Conservation (phyloP, 2,113 vertebrate species). For the Syrrhaptes paradoxus region DNA sequence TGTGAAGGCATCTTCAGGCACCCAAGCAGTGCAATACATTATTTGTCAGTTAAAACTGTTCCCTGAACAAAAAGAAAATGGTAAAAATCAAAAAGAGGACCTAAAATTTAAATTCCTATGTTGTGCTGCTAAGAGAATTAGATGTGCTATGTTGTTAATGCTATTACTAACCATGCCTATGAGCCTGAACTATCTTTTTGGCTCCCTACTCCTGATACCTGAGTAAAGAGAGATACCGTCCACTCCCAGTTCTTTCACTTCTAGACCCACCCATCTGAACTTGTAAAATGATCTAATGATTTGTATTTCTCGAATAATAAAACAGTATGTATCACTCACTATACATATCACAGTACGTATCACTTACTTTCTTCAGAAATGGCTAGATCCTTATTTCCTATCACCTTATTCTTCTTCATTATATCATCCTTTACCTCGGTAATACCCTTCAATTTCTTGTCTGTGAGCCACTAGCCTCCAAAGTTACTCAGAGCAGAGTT, state of each 20-base stretch:
- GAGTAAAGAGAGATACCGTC: not conserved
- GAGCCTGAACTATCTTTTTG: not conserved
- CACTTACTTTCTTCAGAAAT: not conserved
- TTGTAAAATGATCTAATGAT: not conserved
- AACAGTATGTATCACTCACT: not conserved
- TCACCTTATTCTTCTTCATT: not conserved
- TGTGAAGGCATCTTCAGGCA: not conserved
- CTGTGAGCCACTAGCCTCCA: not conserved
- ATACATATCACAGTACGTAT: not conserved
- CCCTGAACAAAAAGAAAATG: not conserved
- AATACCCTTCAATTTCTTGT: not conserved
- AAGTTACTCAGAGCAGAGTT: not conserved
- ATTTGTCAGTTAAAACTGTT: not conserved
- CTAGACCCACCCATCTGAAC: not conserved
- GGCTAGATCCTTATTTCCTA: not conserved
- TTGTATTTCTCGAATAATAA: not conserved
- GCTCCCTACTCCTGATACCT: not conserved
- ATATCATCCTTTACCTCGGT: not conserved
- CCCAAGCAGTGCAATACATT: not conserved
- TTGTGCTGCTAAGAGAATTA: not conserved
- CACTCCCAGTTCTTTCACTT: not conserved
- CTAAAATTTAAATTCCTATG: not conserved
- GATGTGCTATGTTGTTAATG: not conserved
- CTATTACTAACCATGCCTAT: not conserved
- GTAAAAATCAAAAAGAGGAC: not conserved